These are phyloP conservation scores for Dreissena rostriformis DNA, from an alignment of 1,140 invertebrate species.

Conservation along the genomic window DNA sequence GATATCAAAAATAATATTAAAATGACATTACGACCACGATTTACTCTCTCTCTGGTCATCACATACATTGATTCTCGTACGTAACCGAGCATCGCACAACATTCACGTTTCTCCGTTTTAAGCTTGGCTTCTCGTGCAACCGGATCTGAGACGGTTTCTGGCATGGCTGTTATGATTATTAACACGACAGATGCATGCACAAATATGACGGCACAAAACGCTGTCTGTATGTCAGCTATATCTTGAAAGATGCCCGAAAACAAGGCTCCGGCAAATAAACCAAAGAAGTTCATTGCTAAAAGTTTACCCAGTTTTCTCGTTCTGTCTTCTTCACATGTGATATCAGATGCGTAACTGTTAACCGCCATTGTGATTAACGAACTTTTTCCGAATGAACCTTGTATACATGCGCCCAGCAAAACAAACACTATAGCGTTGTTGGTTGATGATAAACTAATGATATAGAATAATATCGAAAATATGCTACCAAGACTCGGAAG, in stretches of 20 bases:
- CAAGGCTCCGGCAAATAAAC: conserved; percentile 77
- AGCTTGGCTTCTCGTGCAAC: conserved; percentile 49
- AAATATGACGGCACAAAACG: conserved; percentile 68
- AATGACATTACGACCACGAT: conserved; percentile 65
- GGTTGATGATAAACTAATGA: conserved; percentile 62
- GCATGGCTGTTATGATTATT: conserved; percentile 65
- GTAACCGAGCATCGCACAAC: conserved; percentile 61
- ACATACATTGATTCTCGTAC: conserved; percentile 71
- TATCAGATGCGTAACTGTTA: conserved; percentile 78
- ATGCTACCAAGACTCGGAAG: conserved; percentile 77
- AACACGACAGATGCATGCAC: conserved; percentile 67
- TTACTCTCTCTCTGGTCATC: conserved; percentile 61
- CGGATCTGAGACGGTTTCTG: conserved; percentile 65
- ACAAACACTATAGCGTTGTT: conserved; percentile 69
- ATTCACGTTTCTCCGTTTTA: conserved; percentile 35
- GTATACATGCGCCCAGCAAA: conserved; percentile 70
- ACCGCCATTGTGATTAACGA: conserved; percentile 81
- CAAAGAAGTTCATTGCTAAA: no score
- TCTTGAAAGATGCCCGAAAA: conserved; percentile 75
- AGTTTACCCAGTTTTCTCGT: conserved; percentile 75
- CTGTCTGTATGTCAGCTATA: conserved; percentile 64
- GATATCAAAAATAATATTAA: conserved; percentile 62
- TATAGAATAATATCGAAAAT: conserved; percentile 75
- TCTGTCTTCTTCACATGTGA: conserved; percentile 70
- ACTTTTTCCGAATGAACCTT: conserved; percentile 80